Evolutionary conservation across 1,140 invertebrate species (phyloP), one percentile per base, ranked within the genome.

Genomic region (Drosophila parabipectinata): DNA sequence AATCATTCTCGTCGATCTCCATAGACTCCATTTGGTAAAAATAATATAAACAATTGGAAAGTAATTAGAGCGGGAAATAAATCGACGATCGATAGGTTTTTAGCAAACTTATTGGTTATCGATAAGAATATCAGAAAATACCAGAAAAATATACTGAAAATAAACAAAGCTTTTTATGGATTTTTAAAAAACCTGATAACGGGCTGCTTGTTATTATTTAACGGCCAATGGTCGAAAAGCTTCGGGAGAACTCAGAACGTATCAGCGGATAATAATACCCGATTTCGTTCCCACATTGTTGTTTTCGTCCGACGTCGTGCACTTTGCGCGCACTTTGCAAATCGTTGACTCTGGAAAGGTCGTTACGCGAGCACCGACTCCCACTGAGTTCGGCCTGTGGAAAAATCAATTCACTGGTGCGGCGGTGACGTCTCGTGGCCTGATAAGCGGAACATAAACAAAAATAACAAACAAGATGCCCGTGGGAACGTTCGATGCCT

Each of bases 401-500:
- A 87, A 85, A 85, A 87, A 87, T 87, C 82, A 88, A 87, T 87
- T 76, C n/a, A 24, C 39, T 41, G 32, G 15, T n/a, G 50, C 37
- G 28, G 10, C 37, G 28, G 10, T 48, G 48, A 30, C 34, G 39
- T 34, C 26, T 64, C 26, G 21, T 37, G 34, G 12, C 24, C 59
- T 45, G 47, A 79, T 44, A 54, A 57, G 30, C 57, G 30, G 15
- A 10, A 8, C 7, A 24, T 7, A 18, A 47, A 6, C 14, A 18
- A 44, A 44, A 18, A 41, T 28, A 4, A 34, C 15, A 3, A 44
- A 50, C 39, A 51, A 51, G 9, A 87, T 87, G 82, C 12, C 66
- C 10, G 39, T 68, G 37, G 89, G 87, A 37, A 72, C 75, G 9
- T 92, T 92, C 51, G 87, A 87, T 52, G 54, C 21, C 14, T 93